Evolutionary conservation across 2,888 invertebrate genomes (phyloP).

Genomic region (Lithodes maja): DNA sequence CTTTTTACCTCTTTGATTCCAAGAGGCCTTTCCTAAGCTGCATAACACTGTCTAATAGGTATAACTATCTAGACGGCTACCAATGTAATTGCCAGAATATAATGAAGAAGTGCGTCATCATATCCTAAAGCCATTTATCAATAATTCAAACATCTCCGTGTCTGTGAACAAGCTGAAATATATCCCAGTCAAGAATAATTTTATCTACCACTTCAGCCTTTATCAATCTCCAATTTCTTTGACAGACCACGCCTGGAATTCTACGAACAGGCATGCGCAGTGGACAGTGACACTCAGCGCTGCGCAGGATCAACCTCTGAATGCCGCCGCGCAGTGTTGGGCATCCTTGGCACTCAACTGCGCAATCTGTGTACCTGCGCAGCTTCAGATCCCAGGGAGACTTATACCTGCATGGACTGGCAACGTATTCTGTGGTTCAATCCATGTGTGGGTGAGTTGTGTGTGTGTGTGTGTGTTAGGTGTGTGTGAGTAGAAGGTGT

Average conservation of each 20-base stretch:
- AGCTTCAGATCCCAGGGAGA: constrained; percentile 78
- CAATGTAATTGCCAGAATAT: too few species aligned
- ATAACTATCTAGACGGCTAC: too few species aligned
- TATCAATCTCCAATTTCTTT: constrained; percentile 24
- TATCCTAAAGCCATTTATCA: too few species aligned
- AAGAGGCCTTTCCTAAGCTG: too few species aligned
- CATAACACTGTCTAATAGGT: too few species aligned
- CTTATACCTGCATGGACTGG: constrained; percentile 93
- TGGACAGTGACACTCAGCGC: constrained; percentile 90
- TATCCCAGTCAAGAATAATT: too few species aligned
- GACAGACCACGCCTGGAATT: constrained; percentile 86
- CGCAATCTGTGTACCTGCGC: constrained; percentile 91
- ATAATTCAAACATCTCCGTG: too few species aligned
- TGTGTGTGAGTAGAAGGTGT: not conserved
- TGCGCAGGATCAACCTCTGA: constrained; percentile 91
- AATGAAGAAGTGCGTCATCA: too few species aligned
- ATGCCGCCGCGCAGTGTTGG: constrained; percentile 89
- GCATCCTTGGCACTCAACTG: constrained; percentile 91
- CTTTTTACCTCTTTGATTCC: too few species aligned
- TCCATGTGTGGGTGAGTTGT: constrained; percentile 87
- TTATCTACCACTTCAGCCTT: too few species aligned
- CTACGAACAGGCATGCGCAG: constrained; percentile 93
- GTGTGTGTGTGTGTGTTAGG: not conserved
- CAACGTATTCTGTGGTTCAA: constrained; percentile 92
- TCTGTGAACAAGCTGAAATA: too few species aligned